A percentile compares a stretch with the other conserved stretches of the same genome.
Evolutionary conservation across 2,888 invertebrate genomes (phyloP).

Genomic region (Cataglyphis cursor): DNA sequence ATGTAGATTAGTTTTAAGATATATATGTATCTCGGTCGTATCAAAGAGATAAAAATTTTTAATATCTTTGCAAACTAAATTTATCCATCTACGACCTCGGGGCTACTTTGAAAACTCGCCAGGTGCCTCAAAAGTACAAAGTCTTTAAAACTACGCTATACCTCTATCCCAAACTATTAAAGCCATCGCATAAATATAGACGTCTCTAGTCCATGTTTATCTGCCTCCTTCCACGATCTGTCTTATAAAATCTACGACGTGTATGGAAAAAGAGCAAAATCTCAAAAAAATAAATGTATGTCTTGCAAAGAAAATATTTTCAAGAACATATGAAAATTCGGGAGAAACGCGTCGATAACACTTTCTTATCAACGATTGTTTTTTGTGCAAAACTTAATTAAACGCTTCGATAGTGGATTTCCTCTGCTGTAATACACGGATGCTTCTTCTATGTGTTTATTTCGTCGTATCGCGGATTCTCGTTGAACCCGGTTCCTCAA

Average conservation of each 20-base stretch:
- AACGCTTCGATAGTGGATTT: neutral
- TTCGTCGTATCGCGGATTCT: neutral
- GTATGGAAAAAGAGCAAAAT: neutral
- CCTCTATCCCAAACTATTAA: conserved; percentile 5
- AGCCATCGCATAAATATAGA: conserved; percentile 11
- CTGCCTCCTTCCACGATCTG: neutral
- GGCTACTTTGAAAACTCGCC: neutral
- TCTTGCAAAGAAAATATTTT: neutral
- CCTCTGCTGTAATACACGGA: neutral
- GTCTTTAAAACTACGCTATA: conserved; percentile 15
- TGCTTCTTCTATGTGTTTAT: neutral
- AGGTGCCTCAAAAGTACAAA: conserved; percentile 44
- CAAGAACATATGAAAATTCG: neutral
- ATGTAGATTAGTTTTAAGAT: neutral
- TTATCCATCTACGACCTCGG: conserved; percentile 14
- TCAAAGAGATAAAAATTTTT: conserved; percentile 4
- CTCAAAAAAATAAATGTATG: neutral
- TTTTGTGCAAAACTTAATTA: conserved; percentile 6
- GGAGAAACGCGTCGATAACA: neutral
- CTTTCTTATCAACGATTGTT: neutral
- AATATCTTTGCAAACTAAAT: conserved; percentile 6
- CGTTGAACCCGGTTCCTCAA: neutral
- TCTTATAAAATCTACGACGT: neutral
- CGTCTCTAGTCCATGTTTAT: neutral
- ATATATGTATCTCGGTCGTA: neutral